Conservation (phyloP, 2,113 vertebrate species). For the Pica pica region DNA sequence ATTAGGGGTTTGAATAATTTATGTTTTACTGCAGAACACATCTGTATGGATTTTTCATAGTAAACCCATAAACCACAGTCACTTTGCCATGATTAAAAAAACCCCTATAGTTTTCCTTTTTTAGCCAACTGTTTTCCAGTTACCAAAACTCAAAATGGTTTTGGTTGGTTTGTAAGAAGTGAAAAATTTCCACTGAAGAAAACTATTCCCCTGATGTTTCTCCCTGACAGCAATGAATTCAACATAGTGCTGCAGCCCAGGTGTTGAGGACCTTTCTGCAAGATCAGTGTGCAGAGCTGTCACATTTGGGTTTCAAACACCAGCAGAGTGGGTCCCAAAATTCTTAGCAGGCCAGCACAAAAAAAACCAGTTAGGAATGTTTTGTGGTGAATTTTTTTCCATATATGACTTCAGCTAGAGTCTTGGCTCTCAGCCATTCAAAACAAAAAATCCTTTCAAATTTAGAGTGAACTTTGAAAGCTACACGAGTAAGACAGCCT, state of each 20-base stretch:
- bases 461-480: slow-evolving; percentile 47
- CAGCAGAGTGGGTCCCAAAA: neutral
- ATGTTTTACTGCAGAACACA: neutral
- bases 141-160: neutral
- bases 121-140: neutral
- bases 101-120: neutral
- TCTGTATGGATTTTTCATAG: neutral
- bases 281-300: neutral
- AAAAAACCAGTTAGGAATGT: slow-evolving; percentile 37
- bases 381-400: slow-evolving; percentile 42
- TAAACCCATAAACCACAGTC: neutral
- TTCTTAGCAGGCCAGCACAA: neutral
- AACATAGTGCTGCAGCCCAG: neutral
- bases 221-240: neutral
- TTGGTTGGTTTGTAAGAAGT: neutral
- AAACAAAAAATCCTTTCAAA: slow-evolving; percentile 61
- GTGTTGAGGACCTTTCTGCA: neutral
- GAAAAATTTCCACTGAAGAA: neutral
- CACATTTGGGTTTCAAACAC: neutral
- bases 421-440: slow-evolving; percentile 49
- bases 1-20: neutral
- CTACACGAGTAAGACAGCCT: neutral
- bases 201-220: neutral
- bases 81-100: neutral
- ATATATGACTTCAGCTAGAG: slow-evolving; percentile 43